These are phyloP conservation scores for Drosophila pseudoananassae DNA, from an alignment of 1,140 invertebrate species.

Conservation along the genomic window DNA sequence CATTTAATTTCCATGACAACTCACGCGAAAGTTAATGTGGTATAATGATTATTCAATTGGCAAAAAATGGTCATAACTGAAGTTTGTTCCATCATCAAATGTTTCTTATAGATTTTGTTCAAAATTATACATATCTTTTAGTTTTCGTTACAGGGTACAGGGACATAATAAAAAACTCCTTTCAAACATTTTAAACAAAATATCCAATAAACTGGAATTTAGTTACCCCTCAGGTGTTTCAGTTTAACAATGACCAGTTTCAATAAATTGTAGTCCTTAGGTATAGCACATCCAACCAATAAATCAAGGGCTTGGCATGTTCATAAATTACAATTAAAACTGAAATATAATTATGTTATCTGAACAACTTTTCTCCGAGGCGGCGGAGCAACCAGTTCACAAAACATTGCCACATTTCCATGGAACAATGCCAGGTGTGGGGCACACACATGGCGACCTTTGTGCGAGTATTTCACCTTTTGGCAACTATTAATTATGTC, in stretches of 20 bases:
- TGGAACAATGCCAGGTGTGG: conserved; percentile 8
- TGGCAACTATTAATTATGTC: conserved; percentile 71
- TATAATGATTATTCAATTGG: conserved; percentile 6
- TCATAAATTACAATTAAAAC: conserved; percentile 79
- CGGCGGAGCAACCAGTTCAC: conserved; percentile 32
- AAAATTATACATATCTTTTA: neutral
- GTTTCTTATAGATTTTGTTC: too few species aligned
- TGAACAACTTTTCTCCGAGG: conserved; percentile 40
- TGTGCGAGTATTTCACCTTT: conserved; percentile 65
- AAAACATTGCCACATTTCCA: conserved; percentile 41
- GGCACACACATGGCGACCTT: conserved; percentile 45
- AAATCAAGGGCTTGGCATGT: conserved; percentile 58
- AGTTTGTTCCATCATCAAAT: too few species aligned
- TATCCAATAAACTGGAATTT: neutral
- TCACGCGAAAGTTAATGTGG: conserved; percentile 11
- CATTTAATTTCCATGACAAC: conserved; percentile 19
- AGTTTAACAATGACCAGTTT: conserved; percentile 15
- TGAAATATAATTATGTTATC: conserved; percentile 68
- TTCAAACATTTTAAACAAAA: neutral
- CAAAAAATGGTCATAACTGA: neutral
- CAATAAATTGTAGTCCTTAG: conserved; percentile 24
- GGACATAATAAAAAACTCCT: neutral
- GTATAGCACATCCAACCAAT: conserved; percentile 31
- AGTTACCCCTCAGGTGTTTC: neutral
- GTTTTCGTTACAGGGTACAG: too few species aligned